Percentiles rank a stretch among this genome's conserved stretches.
These are phyloP conservation scores for Bovichtus diacanthus DNA, from an alignment of 2,797 vertebrate genomes.

Conservation along the genomic window DNA sequence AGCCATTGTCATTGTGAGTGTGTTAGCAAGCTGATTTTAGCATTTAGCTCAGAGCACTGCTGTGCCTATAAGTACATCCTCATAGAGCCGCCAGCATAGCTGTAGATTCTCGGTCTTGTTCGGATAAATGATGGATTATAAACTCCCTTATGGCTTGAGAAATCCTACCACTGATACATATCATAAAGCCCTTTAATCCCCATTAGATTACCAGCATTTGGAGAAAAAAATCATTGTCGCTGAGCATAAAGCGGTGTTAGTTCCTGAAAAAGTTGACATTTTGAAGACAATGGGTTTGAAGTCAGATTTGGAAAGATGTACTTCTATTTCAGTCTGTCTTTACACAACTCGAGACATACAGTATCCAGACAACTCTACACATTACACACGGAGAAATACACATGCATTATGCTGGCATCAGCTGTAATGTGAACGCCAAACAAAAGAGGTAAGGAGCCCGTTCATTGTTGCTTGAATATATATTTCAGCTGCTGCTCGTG, in stretches of 20 bases:
- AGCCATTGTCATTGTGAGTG: not conserved
- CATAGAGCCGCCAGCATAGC: not conserved
- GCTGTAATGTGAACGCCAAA: constrained; percentile 47
- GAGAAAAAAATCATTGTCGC: not conserved
- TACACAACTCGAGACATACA: not conserved
- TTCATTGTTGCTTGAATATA: constrained; percentile 51
- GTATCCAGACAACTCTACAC: constrained; percentile 3
- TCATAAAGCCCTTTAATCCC: not conserved
- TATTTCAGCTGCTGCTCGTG: constrained; percentile 56
- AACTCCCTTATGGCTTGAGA: not conserved
- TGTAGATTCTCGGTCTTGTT: not conserved
- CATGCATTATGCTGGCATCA: constrained; percentile 17
- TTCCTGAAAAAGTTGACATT: constrained; percentile 16
- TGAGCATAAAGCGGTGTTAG: not conserved
- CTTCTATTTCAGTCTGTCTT: not conserved
- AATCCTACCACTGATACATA: not conserved
- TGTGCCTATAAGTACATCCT: not conserved
- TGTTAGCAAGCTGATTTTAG: not conserved
- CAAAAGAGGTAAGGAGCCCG: constrained; percentile 20
- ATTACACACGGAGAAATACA: constrained; percentile 6
- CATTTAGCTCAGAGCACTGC: not conserved
- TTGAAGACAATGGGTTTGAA: not conserved
- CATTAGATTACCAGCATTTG: not conserved
- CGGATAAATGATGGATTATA: constrained; percentile 27
- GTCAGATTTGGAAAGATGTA: not conserved